phyloP scores from a whole-genome alignment of 2,888 invertebrate species.

The Rhagophthalmus giganteus region DNA sequence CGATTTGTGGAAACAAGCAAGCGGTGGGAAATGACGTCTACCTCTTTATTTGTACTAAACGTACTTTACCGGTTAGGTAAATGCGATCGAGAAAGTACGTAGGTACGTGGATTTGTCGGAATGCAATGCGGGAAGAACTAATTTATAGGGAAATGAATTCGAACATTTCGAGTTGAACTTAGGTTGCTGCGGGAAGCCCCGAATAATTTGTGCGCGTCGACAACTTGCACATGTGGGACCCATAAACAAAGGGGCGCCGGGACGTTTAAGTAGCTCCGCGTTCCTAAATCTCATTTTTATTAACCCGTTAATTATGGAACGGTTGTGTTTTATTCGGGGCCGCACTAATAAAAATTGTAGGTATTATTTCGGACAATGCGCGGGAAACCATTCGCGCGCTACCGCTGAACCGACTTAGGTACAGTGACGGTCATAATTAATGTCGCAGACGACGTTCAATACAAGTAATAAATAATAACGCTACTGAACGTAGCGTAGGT shows the following conservation, averaged over 20 bases:
- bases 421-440: no score
- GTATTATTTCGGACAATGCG: no score
- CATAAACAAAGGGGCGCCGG: conserved; percentile 16
- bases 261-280: conserved; percentile 3
- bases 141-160: conserved; percentile 17
- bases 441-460: no score
- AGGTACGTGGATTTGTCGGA: neutral
- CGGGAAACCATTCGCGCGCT: no score
- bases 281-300: conserved; percentile 17
- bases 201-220: conserved; percentile 23
- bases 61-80: conserved; percentile 1
- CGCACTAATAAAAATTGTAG: neutral
- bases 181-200: conserved; percentile 10
- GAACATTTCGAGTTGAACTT: conserved; percentile 6
- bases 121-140: conserved; percentile 7
- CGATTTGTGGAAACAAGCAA: neutral
- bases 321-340: conserved; percentile 15
- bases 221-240: conserved; percentile 23
- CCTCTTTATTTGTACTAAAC: neutral
- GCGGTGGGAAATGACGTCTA: neutral
- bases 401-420: no score
- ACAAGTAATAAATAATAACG: no score
- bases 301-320: conserved; percentile 17
- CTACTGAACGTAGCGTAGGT: no score
- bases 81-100: conserved; percentile 10